Base-by-base conservation (phyloP, 2,113 vertebrate genomes). In the Plectropomus leopardus region DNA sequence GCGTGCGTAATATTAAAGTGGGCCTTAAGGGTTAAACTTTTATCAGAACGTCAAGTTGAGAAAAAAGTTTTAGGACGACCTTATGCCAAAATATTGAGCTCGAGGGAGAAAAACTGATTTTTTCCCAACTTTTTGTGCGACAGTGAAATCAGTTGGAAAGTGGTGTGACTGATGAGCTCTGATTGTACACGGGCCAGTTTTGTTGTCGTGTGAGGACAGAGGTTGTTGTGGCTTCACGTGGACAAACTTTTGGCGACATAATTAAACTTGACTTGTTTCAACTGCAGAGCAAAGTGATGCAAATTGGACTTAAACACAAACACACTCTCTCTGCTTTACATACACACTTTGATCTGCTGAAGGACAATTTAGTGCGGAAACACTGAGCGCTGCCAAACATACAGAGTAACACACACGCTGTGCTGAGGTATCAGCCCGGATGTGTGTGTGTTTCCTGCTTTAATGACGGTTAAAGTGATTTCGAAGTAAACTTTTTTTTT, bases 321-420 rank as follows among this genome's bases (percentile, higher is more conserved):
- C 51, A 47, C 64, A 66, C 44, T 17, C 45, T 48, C 53, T 66
- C 32, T 21, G 30, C 48, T 57, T 28, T 24, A 44, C 42, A 30
- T 24, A 10, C 53, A 67, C 7, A 72, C 66, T 80, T 85, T 84
- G 78, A 82, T 78, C 58, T 17, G 40, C 10, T 81, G 73, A 84
- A 81, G 58, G 83, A 76, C 75, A 60, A 48, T 85, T 59, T 82
- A 47, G 19, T 51, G 34, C 23, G 58, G 66, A 58, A 63, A 68
- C 66, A 6, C 71, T 51, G 55, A 23, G 5, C 36, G 1, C 47
- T 75, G 73, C 51, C 65, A 72, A 47, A 45, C 24, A 59, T 45
- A 17, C 23, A 13, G 21, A 72, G 13, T 10, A 28, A 68, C 73
- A 54, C 34, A 19, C 64, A 44, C 67, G 7, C 32, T 16, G 40